Conservation (phyloP, 2,113 vertebrate genomes). For the Psilopogon haemacephalus region DNA sequence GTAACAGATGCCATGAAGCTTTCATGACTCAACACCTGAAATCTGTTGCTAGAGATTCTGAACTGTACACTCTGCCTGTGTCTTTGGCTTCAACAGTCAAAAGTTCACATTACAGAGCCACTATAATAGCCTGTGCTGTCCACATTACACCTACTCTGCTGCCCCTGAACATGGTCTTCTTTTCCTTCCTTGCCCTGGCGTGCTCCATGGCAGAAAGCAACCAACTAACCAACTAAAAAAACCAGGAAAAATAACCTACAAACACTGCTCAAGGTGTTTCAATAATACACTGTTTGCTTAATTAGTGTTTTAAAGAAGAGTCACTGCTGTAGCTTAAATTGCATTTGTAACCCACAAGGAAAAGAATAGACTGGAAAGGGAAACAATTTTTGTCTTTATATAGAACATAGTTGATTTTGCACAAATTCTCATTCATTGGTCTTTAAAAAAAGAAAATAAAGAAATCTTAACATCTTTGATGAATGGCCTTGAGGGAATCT, state of each 20-base stretch:
- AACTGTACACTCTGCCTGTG: background rate
- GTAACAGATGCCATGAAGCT: background rate
- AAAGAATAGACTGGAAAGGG: background rate
- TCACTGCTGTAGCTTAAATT: background rate
- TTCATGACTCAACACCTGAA: background rate
- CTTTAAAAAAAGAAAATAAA: background rate
- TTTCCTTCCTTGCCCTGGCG: background rate
- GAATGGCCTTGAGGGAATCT: background rate
- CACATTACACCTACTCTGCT: background rate
- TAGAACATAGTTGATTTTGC: background rate
- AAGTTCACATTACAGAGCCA: background rate
- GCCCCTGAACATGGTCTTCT: background rate
- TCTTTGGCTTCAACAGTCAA: background rate
- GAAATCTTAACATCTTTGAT: background rate
- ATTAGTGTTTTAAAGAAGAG: background rate
- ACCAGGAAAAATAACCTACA: background rate
- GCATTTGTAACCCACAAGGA: background rate
- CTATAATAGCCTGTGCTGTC: background rate
- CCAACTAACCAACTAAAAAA: background rate
- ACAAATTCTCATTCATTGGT: slow-evolving; percentile 3
- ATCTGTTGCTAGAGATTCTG: background rate
- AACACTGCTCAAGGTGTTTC: background rate
- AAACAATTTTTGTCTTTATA: background rate
- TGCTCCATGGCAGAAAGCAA: background rate
- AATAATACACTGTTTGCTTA: background rate